Conservation (phyloP, 2,797 vertebrate genomes). For the Pangasius mekongensis region DNA sequence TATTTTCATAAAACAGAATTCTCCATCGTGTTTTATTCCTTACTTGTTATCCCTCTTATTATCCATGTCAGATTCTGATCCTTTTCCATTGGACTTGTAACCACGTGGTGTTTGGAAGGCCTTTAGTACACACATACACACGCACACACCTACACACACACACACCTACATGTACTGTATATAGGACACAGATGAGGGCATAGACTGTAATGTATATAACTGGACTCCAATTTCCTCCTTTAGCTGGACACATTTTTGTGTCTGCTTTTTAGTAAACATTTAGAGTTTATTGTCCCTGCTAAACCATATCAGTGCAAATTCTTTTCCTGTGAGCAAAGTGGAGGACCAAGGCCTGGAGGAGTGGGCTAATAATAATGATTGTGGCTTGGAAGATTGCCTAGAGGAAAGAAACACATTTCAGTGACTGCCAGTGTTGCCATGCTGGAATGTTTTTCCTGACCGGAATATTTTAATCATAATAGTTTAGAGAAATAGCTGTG, state of each 20-base stretch:
- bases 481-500: background rate
- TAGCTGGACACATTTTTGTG: background rate
- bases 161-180: background rate
- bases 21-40: background rate
- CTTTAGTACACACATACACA: background rate
- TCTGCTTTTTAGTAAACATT: background rate
- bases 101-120: background rate
- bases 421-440: background rate
- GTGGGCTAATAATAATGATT: conserved; percentile 12
- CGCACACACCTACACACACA: background rate
- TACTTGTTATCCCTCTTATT: background rate
- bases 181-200: background rate
- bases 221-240: background rate
- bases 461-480: background rate
- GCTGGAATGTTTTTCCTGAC: background rate
- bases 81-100: background rate
- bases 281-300: background rate
- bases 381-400: background rate
- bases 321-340: background rate
- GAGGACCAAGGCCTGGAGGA: background rate
- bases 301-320: conserved; percentile 2
- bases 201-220: background rate
- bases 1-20: background rate
- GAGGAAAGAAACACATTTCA: conserved; percentile 12
- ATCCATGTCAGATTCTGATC: background rate